phyloP scores from a whole-genome alignment of 2,113 vertebrate species.

The Pseudorasbora parva region DNA sequence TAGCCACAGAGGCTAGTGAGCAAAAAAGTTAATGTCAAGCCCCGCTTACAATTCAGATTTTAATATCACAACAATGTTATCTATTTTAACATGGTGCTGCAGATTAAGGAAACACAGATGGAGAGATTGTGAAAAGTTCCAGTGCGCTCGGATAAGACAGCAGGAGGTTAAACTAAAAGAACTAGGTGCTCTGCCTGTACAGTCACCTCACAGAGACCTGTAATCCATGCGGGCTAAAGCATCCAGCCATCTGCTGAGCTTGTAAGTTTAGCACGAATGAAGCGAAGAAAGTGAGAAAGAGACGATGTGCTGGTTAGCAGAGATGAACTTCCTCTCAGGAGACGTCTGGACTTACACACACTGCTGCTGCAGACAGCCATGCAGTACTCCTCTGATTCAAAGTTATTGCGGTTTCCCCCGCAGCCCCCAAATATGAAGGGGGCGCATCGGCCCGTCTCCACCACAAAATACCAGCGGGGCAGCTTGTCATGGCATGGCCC shows the following conservation, averaged over 20 bases:
- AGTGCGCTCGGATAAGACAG: neutral
- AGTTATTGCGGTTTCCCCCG: constrained; percentile 99
- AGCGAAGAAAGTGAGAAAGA: constrained; percentile 35
- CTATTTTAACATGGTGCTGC: neutral
- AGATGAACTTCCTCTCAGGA: constrained; percentile 50
- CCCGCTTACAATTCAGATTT: neutral
- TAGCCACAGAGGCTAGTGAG: too few relatives aligned
- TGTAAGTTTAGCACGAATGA: constrained; percentile 27
- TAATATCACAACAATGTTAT: neutral
- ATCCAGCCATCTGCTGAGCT: constrained; percentile 45
- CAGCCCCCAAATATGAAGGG: constrained; percentile 98
- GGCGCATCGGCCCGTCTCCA: constrained; percentile 85
- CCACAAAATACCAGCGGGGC: constrained; percentile 95
- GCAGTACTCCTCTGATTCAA: constrained; percentile 98
- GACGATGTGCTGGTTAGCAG: constrained; percentile 47
- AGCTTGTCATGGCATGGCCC: constrained; percentile 92
- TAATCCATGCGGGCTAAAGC: constrained; percentile 50
- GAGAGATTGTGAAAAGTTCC: constrained; percentile 44
- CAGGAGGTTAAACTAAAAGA: constrained; percentile 1
- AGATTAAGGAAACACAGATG: neutral
- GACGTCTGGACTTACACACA: constrained; percentile 86
- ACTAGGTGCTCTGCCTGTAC: constrained; percentile 2
- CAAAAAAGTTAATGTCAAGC: too few relatives aligned
- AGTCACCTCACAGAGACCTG: constrained; percentile 30
- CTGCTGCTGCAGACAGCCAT: constrained; percentile 96